Base-by-base conservation (phyloP, 23 tunicate species). In the Halocynthia aurantium region DNA sequence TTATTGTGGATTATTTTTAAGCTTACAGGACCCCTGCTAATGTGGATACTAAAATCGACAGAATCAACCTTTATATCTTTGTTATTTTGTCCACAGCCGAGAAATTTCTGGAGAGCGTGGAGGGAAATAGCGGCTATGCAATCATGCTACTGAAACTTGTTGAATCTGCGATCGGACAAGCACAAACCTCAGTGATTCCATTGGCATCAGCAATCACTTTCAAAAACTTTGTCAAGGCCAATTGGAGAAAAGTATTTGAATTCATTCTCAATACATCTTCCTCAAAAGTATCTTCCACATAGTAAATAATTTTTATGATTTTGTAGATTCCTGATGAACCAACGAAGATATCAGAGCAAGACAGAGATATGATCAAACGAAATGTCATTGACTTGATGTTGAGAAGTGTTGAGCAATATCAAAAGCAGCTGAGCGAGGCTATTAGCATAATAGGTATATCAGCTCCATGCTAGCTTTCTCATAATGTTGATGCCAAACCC, bases 351-450 rank as follows among this genome's bases (percentile, higher is more conserved):
- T 62, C 67, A 22, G 89, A 76, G 66, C 83, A 87, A 50, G 98
- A 93, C 67, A 66, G 98, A 56, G 81, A 75, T 51, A 71, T 94
- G 6, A 77, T 93, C 21, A 93, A 93, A 68, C 71, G 75, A 10
- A 76, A 80, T 67, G 83, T 93, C 62, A 81, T 93, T 11, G 74
- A 93, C 51, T 58, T 93, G 55, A 93, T 93, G 98, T 71, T 93
- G 62, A 76, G 86, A 61, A 84, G 86, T 71, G 89, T 89, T 55
- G 76, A 81, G 22, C 84, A 80, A 49, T 83, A 70, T 71, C 93
- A 87, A 52, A 93, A 87, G 71, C 98, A 93, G 69, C 81, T 93
- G 51, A 81, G 89, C 77, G 94, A 93, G 84, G 98, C 98, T 21
- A 93, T 93, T 18, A 87, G 89, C 51, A 83, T 93, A 19, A 93